Base-by-base conservation (phyloP, 53 echinoderm and acorn worm genomes). In the Zoroaster sp. region DNA sequence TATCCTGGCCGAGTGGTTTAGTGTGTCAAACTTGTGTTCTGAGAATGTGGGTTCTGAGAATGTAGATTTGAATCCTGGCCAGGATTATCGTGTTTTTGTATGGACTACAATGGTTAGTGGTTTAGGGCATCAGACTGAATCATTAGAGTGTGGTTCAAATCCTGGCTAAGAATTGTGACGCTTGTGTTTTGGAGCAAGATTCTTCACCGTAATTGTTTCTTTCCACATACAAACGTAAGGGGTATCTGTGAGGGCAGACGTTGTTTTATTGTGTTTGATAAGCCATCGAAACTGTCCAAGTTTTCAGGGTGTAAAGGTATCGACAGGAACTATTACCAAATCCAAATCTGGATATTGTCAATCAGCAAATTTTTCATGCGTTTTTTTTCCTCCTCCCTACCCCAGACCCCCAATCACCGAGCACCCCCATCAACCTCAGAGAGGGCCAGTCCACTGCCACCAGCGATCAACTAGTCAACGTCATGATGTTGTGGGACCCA, bases 391-490 rank as follows among this genome's bases (percentile, higher is more conserved):
- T 21, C 40, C 11, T n/a, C n/a, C n/a, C n/a, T n/a, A n/a, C n/a
- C n/a, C 7, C 92, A 99, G 99, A 86, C 54, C 99, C 96, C 12
- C 42, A 87, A 10, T 73, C 69, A 12, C 99, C 99, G 21, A 74
- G 75, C 41, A 25, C 90, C 12, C 99, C 99, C 0, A 51, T 83
- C 23, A 90, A 87, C 33, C 73, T 99, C 4, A 51, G 32, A 25
- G 80, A 88, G 32, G 99, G 96, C 0, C 59, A 87, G 53, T 92
- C 94, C 11, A 72, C 69, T 10, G 42, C 89, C 3, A 39, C 70
- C 28, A 41, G 30, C 15, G 75, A 90, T 18, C 45, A 45, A 47
- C 34, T 34, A 15, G 87, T 99, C 40, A 87, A 96, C 55, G 69
- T 91, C 28, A 38, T 45, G 18, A 54, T 99, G 14, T 13, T 80